Evolutionary conservation across 1,140 invertebrate species (phyloP).

Genomic region (Trinorchestia longiramus): DNA sequence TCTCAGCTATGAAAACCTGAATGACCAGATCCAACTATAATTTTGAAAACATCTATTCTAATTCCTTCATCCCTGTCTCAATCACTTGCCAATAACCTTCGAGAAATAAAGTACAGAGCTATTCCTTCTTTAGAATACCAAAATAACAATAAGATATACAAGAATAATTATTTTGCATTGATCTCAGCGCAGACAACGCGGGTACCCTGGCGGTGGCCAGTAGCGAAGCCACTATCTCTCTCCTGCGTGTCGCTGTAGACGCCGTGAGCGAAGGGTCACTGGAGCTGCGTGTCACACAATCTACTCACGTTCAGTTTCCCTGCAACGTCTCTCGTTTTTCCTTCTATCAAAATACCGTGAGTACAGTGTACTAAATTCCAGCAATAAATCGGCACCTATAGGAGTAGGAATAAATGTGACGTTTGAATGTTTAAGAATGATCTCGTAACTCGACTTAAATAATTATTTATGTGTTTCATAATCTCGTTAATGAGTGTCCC

Average conservation of each 20-base stretch:
- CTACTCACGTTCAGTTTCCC: neutral
- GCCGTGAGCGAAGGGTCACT: neutral
- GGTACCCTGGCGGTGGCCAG: constrained; percentile 16
- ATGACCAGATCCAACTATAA: no score
- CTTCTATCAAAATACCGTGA: neutral
- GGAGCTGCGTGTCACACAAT: neutral
- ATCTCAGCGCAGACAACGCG: neutral
- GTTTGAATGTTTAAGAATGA: no score
- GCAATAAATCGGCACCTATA: neutral
- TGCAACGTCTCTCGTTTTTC: neutral
- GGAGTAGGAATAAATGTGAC: neutral
- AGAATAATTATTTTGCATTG: neutral
- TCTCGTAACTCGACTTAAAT: no score
- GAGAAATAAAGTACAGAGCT: neutral
- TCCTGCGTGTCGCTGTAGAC: neutral
- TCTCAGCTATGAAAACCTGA: no score
- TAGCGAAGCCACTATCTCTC: neutral
- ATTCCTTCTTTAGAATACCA: neutral
- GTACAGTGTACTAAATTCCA: neutral
- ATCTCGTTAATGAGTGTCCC: no score
- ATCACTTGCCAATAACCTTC: no score
- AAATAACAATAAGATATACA: neutral
- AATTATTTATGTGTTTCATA: no score
- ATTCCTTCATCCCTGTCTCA: no score
- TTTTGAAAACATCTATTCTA: no score